A percentile compares a stretch with the other conserved stretches of the same genome.
These are phyloP conservation scores for Hirtodrosophila cameraria DNA, from an alignment of 2,888 invertebrate species.

Conservation along the genomic window DNA sequence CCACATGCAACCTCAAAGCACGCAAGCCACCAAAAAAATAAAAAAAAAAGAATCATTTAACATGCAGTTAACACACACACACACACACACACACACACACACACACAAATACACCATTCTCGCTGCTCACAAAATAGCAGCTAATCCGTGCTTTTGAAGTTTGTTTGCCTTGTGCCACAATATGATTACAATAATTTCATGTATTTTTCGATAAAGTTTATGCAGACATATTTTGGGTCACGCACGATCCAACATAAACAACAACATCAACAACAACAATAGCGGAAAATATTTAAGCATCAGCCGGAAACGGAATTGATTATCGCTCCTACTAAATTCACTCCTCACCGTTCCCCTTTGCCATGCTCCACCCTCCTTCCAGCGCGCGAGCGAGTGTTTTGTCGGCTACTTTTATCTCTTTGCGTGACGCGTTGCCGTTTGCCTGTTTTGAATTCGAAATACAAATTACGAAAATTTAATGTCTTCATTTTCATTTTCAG, in stretches of 20 bases:
- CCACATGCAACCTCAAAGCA: slow-evolving; percentile 45
- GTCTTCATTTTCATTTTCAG: slow-evolving; percentile 58
- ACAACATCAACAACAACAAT: slow-evolving; percentile 11
- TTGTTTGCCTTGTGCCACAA: slow-evolving; percentile 36
- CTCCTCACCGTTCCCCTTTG: neutral
- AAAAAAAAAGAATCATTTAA: slow-evolving; percentile 19
- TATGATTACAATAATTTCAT: slow-evolving; percentile 71
- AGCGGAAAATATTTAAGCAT: slow-evolving; percentile 25
- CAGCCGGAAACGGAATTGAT: slow-evolving; percentile 75
- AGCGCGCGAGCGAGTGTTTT: slow-evolving; percentile 4
- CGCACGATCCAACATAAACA: slow-evolving; percentile 52
- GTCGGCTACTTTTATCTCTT: slow-evolving; percentile 64
- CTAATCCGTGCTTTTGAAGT: slow-evolving; percentile 24
- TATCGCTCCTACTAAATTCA: slow-evolving; percentile 54
- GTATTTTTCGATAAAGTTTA: slow-evolving; percentile 36
- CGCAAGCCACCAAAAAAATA: slow-evolving; percentile 27
- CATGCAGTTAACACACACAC: slow-evolving; percentile 16
- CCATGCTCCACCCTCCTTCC: too few relatives aligned
- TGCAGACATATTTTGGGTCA: slow-evolving; percentile 64
- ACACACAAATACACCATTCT: slow-evolving; percentile 6
- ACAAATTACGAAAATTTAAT: slow-evolving; percentile 59
- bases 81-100: slow-evolving; percentile 27
- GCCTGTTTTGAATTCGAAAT: slow-evolving; percentile 53
- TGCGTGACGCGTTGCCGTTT: slow-evolving; percentile 65
- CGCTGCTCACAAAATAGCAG: neutral